Evolutionary conservation across 2,797 vertebrate species (phyloP).

Genomic region (Aselliscus stoliczkanus): DNA sequence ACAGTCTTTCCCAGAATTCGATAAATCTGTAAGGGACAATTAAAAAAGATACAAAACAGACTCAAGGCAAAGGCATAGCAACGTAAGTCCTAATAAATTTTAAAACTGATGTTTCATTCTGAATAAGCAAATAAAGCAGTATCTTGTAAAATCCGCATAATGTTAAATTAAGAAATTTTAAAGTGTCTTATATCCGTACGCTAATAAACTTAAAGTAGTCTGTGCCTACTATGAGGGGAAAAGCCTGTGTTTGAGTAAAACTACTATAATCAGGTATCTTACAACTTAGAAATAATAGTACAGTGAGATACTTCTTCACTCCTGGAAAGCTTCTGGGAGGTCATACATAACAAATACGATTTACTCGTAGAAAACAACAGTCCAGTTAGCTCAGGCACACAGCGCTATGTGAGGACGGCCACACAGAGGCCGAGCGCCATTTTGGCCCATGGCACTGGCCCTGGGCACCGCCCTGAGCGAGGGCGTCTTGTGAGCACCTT

Average conservation of each 20-base stretch:
- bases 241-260: neutral
- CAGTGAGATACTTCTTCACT: neutral
- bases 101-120: neutral
- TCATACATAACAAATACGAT: neutral
- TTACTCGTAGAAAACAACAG: neutral
- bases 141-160: neutral
- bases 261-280: neutral
- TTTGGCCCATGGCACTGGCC: neutral
- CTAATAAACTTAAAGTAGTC: neutral
- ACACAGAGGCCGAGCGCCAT: neutral
- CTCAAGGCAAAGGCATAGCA: neutral
- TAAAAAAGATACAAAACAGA: neutral
- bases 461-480: neutral
- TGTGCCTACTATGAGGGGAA: neutral
- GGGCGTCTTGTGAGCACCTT: slow-evolving; percentile 83
- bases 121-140: neutral
- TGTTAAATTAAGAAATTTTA: neutral
- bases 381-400: neutral
- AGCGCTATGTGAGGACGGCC: neutral
- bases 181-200: neutral
- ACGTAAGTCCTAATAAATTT: neutral
- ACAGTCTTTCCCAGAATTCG: slow-evolving; percentile 98
- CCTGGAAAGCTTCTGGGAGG: neutral
- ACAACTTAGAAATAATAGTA: neutral
- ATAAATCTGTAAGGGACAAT: slow-evolving; percentile 88